phyloP scores from a whole-genome alignment of 2,888 invertebrate species.

The Nysson spinosus region DNA sequence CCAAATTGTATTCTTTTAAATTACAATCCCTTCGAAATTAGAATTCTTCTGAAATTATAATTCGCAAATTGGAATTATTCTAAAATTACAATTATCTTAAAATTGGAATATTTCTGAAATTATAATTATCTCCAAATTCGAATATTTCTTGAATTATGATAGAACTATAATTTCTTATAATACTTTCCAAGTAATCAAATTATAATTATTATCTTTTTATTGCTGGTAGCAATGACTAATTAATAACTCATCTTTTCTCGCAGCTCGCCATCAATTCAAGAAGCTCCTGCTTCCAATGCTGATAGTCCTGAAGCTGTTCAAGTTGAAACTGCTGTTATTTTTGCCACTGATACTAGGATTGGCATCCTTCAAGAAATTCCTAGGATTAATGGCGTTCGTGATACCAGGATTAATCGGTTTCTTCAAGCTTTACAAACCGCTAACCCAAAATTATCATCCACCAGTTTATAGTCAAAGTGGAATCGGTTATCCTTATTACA shows the following conservation, averaged over 20 bases:
- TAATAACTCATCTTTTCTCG: conserved; percentile 51
- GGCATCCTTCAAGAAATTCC: conserved; percentile 90
- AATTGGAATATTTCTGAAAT: no score
- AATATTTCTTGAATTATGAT: no score
- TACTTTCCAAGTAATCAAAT: no score
- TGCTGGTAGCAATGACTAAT: no score
- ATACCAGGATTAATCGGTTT: conserved; percentile 90
- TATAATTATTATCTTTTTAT: no score
- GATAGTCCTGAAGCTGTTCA: conserved; percentile 89
- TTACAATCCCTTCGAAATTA: no score
- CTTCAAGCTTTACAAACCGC: conserved; percentile 90
- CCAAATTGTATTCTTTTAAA: no score
- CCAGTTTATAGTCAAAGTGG: conserved; percentile 87
- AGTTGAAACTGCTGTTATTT: conserved; percentile 88
- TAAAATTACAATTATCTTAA: no score
- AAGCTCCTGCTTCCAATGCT: conserved; percentile 90
- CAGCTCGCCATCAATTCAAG: conserved; percentile 89
- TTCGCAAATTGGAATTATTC: no score
- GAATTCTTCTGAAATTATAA: no score
- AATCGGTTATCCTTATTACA: conserved; percentile 84
- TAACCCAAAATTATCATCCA: conserved; percentile 77
- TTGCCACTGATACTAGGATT: conserved; percentile 89
- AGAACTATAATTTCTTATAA: no score
- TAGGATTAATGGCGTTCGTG: conserved; percentile 88
- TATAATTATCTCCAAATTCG: no score